Evolutionary conservation across 92 coral and sea anemone genomes (phyloP), one percentile per base, ranked within the genome.

Genomic region (Chrysogorgia sp.): DNA sequence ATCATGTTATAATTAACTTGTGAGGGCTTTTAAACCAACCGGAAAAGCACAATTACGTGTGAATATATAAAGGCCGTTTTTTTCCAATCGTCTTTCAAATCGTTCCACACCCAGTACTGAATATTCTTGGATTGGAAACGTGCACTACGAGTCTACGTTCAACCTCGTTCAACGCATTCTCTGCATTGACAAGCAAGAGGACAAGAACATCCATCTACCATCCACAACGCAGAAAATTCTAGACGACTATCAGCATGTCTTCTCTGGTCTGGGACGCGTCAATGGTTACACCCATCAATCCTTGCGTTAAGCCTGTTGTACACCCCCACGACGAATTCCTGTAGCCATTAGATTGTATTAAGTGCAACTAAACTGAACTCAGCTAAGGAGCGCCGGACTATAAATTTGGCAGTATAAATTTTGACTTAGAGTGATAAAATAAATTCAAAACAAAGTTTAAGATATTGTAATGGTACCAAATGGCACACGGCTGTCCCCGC

Each of bases 271-370:
- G 3, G 71, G 71, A 21, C 34, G 71, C 34, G 49, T 64, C 10
- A 64, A 32, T 4, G 71, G 48, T 22, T 34, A 26, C 5, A 40
- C 43, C 17, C 48, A 64, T 23, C 71, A 64, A 47, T 28, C 63
- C 60, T 9, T 12, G 58, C 10, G 76, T 71, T 1, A 48, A 71
- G 34, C 78, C 78, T 9, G 63, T 71, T 12, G 14, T 71, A 12
- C 78, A 71, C 78, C 78, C 43, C 78, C 78, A 17, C 61, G 63
- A 19, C 21, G 78, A 71, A 57, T 71, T 48, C 47, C 78, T 13
- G 78, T 41, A 47, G 49, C 78, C 10, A 28, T 71, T 23, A 58
- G 63, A n/a, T n/a, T n/a, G 15, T 31, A 47, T n/a, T 21, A 52
- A 48, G 62, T 71, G 25, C 43, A 71, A 41, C n/a, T n/a, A n/a